Conservation (phyloP, 2,888 invertebrate genomes). For the Tromatobia lineatoria region DNA sequence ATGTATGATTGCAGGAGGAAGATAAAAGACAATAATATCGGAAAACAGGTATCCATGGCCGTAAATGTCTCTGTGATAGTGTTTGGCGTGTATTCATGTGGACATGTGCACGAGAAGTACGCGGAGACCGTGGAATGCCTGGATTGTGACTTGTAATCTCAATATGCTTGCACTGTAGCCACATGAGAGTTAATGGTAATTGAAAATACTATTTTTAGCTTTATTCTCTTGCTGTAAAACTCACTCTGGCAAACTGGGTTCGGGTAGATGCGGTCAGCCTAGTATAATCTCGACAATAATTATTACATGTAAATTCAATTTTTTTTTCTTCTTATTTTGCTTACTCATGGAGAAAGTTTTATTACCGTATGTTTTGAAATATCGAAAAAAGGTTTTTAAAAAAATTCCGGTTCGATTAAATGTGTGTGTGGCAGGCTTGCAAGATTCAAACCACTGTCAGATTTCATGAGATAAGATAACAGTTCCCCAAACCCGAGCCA, state of each 20-base stretch:
- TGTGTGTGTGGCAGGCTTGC: too few relatives aligned
- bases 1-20: constrained; percentile 36
- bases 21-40: constrained; percentile 25
- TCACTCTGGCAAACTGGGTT: background rate
- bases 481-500: too few relatives aligned
- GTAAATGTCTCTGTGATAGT: constrained; percentile 1
- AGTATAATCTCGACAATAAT: background rate
- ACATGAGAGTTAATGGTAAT: constrained; percentile 37
- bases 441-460: too few relatives aligned
- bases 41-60: constrained; percentile 35
- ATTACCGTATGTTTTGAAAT: too few relatives aligned
- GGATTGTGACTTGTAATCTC: constrained; percentile 47
- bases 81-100: constrained; percentile 5
- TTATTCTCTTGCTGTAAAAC: constrained; percentile 30
- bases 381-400: too few relatives aligned
- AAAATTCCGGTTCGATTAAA: too few relatives aligned
- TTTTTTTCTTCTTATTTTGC: background rate
- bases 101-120: constrained; percentile 6
- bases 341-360: too few relatives aligned
- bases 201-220: constrained; percentile 46
- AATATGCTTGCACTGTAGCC: constrained; percentile 7
- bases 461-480: too few relatives aligned
- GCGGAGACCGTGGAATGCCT: constrained; percentile 37
- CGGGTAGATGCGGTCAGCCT: background rate
- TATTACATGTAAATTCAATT: background rate